Evolutionary conservation across 2,888 invertebrate species (phyloP).

Genomic region (Xylota segnis): DNA sequence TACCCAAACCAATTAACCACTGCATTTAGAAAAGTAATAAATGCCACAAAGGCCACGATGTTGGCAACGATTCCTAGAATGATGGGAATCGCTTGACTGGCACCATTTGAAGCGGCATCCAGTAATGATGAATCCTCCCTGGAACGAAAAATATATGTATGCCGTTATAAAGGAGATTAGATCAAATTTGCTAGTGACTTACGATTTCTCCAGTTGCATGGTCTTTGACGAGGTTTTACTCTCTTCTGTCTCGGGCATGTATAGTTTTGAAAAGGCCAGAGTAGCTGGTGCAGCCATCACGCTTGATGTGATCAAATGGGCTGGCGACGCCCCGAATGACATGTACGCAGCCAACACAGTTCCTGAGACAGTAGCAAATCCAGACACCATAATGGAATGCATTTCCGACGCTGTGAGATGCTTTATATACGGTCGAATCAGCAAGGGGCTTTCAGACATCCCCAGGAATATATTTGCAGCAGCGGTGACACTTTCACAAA

Average conservation of each 20-base stretch:
- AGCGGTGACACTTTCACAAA: conserved; percentile 96
- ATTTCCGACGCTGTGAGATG: conserved; percentile 94
- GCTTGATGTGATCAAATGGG: conserved; percentile 95
- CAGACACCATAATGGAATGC: conserved; percentile 96
- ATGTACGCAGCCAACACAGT: conserved; percentile 97
- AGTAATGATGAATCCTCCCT: conserved; percentile 93
- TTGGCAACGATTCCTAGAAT: conserved; percentile 95
- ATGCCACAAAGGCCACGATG: conserved; percentile 95
- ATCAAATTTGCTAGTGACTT: conserved; percentile 79
- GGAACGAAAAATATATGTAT: conserved; percentile 70
- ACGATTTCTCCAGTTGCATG: conserved; percentile 90
- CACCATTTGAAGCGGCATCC: conserved; percentile 97
- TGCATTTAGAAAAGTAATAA: conserved; percentile 93
- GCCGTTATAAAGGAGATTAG: not conserved
- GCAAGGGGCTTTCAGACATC: conserved; percentile 95
- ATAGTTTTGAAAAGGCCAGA: conserved; percentile 94
- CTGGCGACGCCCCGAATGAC: conserved; percentile 93
- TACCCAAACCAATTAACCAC: conserved; percentile 92
- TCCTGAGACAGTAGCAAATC: conserved; percentile 98
- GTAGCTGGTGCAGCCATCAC: conserved; percentile 99
- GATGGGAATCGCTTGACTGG: conserved; percentile 91
- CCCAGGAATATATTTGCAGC: conserved; percentile 98
- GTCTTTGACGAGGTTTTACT: conserved; percentile 91
- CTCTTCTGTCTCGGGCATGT: conserved; percentile 95
- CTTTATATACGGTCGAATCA: conserved; percentile 94